Evolutionary conservation across 2,888 invertebrate species (phyloP), one percentile per base, ranked within the genome.

Genomic region (Steinernema scapterisci): DNA sequence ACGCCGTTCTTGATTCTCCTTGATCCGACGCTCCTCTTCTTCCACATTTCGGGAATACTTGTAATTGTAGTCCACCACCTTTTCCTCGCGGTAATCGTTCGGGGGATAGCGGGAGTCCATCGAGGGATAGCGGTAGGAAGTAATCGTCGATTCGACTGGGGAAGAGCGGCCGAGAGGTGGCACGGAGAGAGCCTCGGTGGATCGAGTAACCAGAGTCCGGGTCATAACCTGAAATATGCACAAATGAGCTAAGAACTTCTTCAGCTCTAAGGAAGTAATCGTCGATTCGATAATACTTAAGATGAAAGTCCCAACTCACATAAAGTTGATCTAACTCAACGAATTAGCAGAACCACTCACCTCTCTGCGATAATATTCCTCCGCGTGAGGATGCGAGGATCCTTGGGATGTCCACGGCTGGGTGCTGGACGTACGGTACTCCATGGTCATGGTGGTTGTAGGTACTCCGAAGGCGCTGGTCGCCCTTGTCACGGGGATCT

Each of bases 301-400:
- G n/a, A n/a, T n/a, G n/a, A n/a, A n/a, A n/a, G n/a, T n/a, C n/a
- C n/a, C n/a, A n/a, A n/a, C n/a, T n/a, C n/a, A n/a, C n/a, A n/a
- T n/a, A n/a, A n/a, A n/a, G n/a, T n/a, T n/a, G n/a, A n/a, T n/a
- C n/a, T n/a, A n/a, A n/a, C n/a, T n/a, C n/a, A n/a, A n/a, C n/a
- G n/a, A n/a, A n/a, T n/a, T n/a, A n/a, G n/a, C n/a, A n/a, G n/a
- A n/a, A n/a, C 38, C 21, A 16, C 76, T 71, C 46, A 81, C 81
- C 77, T 85, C 85, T 74, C 84, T 78, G 23, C 85, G 80, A 77
- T 85, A 85, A 74, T 85, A 85, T 77, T 85, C 85, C 79, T 85
- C 85, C 77, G 83, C 81, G 54, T 77, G 79, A 0, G 76, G 80
- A 25, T 56, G 71, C 38, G 77, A 70, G 70, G 63, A 71, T 45